Evolutionary conservation across 2,113 vertebrate genomes (phyloP).

Genomic region (Microcebus murinus): DNA sequence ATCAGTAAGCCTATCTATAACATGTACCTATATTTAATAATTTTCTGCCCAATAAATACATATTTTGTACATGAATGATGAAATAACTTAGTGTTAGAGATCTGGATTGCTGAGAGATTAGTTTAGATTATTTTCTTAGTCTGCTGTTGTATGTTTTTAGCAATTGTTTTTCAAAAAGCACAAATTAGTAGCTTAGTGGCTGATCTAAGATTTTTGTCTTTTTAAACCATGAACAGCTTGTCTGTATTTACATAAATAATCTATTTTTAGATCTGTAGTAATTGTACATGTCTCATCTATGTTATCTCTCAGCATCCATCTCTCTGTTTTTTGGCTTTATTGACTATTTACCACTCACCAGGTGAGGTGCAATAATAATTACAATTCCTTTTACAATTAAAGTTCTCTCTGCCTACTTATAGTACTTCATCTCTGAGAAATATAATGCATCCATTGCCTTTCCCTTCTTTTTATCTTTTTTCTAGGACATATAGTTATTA

Average conservation of each 20-base stretch:
- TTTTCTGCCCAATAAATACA: neutral
- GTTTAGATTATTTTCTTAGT: neutral
- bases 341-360: neutral
- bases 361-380: neutral
- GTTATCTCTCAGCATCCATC: neutral
- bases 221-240: neutral
- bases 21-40: neutral
- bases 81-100: neutral
- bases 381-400: neutral
- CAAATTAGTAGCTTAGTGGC: neutral
- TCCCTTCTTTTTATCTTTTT: neutral
- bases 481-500: neutral
- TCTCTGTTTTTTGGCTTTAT: neutral
- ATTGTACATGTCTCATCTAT: neutral
- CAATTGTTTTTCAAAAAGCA: neutral
- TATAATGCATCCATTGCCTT: neutral
- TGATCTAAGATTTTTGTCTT: neutral
- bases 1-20: neutral
- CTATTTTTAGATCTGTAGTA: neutral
- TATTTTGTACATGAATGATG: neutral
- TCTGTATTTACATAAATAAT: neutral
- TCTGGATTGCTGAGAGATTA: neutral
- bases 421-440: neutral
- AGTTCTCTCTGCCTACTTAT: neutral
- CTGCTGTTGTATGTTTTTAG: neutral